These are phyloP conservation scores for Rissa tridactyla DNA, from an alignment of 2,113 vertebrate species.

Conservation along the genomic window DNA sequence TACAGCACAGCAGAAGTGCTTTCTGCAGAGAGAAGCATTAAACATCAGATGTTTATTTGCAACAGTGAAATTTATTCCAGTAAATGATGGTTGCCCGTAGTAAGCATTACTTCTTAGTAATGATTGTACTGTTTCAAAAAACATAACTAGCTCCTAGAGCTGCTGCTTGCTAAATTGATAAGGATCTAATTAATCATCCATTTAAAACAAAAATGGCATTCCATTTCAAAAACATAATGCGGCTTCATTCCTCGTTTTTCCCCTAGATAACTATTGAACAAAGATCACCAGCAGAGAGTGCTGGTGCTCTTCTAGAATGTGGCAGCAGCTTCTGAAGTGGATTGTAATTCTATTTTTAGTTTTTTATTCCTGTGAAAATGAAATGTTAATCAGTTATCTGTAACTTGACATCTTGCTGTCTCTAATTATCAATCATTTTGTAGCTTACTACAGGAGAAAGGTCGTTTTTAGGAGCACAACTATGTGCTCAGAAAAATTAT, in stretches of 20 bases:
- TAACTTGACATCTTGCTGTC: not conserved
- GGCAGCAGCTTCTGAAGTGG: not conserved
- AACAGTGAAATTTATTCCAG: not conserved
- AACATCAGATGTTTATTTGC: not conserved
- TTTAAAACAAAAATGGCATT: constrained; percentile 12
- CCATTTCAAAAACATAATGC: not conserved
- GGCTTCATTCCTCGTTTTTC: not conserved
- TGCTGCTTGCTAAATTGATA: not conserved
- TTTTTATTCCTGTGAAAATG: constrained; percentile 2
- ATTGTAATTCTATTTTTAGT: constrained; percentile 2
- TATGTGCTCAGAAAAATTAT: not conserved
- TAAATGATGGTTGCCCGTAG: not conserved
- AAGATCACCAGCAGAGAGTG: constrained; percentile 54
- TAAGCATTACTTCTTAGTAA: not conserved
- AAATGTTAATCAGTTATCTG: constrained; percentile 19
- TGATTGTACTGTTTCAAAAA: not conserved
- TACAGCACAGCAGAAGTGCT: not conserved
- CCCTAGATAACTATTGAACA: not conserved
- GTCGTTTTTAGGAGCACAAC: not conserved
- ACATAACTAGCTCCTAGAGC: not conserved
- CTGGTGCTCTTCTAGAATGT: constrained; percentile 14
- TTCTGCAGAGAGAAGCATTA: not conserved
- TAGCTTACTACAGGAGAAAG: not conserved
- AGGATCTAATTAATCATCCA: not conserved
- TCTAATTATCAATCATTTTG: not conserved